phyloP scores from a whole-genome alignment of 2,888 invertebrate genomes.

The Euplagia quadripunctaria region DNA sequence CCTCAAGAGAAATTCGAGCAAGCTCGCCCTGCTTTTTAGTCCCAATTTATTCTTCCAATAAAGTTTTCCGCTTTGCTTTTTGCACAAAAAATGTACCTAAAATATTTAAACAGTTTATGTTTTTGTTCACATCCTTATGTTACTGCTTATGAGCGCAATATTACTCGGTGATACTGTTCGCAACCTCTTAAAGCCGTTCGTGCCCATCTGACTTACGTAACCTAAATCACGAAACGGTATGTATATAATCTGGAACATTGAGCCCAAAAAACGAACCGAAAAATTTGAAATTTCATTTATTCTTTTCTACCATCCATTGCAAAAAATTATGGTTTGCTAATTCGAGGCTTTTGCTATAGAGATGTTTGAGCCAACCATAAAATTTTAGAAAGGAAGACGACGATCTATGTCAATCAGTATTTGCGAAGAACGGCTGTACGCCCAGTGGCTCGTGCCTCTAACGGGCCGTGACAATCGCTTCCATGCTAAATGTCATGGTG shows the following conservation, averaged over 20 bases:
- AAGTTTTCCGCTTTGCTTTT: slow-evolving; percentile 79
- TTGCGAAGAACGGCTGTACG: slow-evolving; percentile 77
- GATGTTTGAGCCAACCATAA: slow-evolving; percentile 27
- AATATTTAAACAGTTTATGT: slow-evolving; percentile 82
- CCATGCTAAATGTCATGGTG: slow-evolving; percentile 87
- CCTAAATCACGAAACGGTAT: slow-evolving; percentile 42
- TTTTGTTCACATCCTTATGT: slow-evolving; percentile 68
- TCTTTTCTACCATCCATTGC: slow-evolving; percentile 23
- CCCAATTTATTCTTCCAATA: slow-evolving; percentile 83
- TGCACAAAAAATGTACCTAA: slow-evolving; percentile 74
- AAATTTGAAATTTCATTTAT: slow-evolving; percentile 36
- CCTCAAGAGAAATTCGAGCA: slow-evolving; percentile 76
- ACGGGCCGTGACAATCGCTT: slow-evolving; percentile 86
- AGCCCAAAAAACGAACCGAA: slow-evolving; percentile 30
- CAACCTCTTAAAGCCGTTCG: slow-evolving; percentile 48
- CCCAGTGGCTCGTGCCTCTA: slow-evolving; percentile 77
- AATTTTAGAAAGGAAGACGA: slow-evolving; percentile 56
- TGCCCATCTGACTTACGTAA: slow-evolving; percentile 44
- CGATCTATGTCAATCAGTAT: slow-evolving; percentile 68
- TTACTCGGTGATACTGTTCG: slow-evolving; percentile 57
- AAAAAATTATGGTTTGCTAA: slow-evolving; percentile 26
- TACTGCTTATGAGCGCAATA: slow-evolving; percentile 63
- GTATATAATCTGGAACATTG: slow-evolving; percentile 46
- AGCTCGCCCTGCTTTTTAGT: slow-evolving; percentile 80
- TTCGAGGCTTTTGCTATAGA: slow-evolving; percentile 30